phyloP scores from a whole-genome alignment of 2,888 invertebrate species.

The Ennomos fuscantarius region DNA sequence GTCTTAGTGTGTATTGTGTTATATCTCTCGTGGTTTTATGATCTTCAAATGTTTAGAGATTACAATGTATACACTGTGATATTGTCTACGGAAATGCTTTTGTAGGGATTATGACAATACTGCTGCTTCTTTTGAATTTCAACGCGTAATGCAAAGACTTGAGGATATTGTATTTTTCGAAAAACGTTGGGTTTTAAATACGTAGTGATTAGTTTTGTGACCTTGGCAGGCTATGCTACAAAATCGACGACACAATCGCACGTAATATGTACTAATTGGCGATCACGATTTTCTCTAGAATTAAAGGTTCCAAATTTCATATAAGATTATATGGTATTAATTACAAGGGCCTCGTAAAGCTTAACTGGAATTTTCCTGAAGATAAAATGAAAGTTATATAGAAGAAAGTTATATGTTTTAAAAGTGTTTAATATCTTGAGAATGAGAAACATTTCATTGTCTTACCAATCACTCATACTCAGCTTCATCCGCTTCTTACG shows the following conservation, averaged over 20 bases:
- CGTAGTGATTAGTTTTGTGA: constrained; percentile 59
- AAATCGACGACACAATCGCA: constrained; percentile 64
- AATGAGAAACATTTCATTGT: too few species aligned
- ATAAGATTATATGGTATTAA: constrained; percentile 6
- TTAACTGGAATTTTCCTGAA: neutral
- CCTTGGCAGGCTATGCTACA: constrained; percentile 75
- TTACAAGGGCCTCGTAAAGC: constrained; percentile 3
- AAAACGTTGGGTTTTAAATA: constrained; percentile 49
- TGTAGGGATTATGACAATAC: constrained; percentile 44
- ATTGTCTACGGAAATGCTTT: constrained; percentile 47
- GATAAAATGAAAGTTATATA: constrained; percentile 4
- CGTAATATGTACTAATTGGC: constrained; percentile 68
- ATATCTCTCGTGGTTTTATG: constrained; percentile 32
- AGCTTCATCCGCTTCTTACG: neutral
- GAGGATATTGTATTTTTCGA: constrained; percentile 59
- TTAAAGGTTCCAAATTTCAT: constrained; percentile 18
- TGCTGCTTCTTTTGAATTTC: constrained; percentile 39
- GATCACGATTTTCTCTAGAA: constrained; percentile 65
- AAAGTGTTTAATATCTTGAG: too few species aligned
- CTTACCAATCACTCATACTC: too few species aligned
- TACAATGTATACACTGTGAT: constrained; percentile 40
- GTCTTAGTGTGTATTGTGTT: constrained; percentile 34
- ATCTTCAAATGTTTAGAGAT: constrained; percentile 30
- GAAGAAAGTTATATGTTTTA: neutral
- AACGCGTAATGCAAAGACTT: constrained; percentile 27